Evolutionary conservation across 23 tunicate genomes (phyloP), one percentile per base, ranked within the genome.

Genomic region (Ascidia mentula): DNA sequence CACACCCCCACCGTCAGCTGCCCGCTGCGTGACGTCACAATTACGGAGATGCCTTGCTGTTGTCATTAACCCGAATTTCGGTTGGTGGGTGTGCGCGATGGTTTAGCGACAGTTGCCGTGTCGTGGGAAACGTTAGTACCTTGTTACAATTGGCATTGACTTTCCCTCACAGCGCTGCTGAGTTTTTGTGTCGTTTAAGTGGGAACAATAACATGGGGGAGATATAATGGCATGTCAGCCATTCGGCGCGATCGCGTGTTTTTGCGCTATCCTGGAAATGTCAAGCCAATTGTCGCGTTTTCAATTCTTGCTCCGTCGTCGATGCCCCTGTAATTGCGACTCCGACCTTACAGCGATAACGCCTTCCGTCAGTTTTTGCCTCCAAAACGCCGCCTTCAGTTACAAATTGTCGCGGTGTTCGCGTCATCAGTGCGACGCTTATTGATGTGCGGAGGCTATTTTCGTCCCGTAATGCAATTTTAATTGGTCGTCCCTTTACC

Each of bases 271-370:
- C 65, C 65, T 53, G 65, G 65, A 53, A 53, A 53, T 53, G 65
- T 53, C 65, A 53, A 28, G 24, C 28, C 65, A 53, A 53, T 53
- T 53, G 65, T 53, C 65, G 65, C 65, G 65, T 28, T 53, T 53
- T 28, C 65, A 53, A 53, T 53, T 53, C 65, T 9, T 53, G 24
- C 65, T 28, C 13, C 7, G 65, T 53, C 65, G 65, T 53, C 65
- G 24, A 9, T 28, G 65, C 65, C 28, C 65, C 24, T 53, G 65
- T 53, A 53, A 53, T 28, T 26, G 24, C 65, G 65, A 20, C 65
- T 20, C 22, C 22, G 28, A 26, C 65, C 12, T 53, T 53, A 28
- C 24, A 53, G 22, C 65, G 65, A 53, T 53, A 53, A 53, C n/a
- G n/a, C 65, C 65, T 53, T 53, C 24, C 53, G 53, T 9, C 15